A percentile compares a stretch with the other conserved stretches of the same genome.
Conservation (phyloP, 1,140 invertebrate species). For the Drosophila funebris region DNA sequence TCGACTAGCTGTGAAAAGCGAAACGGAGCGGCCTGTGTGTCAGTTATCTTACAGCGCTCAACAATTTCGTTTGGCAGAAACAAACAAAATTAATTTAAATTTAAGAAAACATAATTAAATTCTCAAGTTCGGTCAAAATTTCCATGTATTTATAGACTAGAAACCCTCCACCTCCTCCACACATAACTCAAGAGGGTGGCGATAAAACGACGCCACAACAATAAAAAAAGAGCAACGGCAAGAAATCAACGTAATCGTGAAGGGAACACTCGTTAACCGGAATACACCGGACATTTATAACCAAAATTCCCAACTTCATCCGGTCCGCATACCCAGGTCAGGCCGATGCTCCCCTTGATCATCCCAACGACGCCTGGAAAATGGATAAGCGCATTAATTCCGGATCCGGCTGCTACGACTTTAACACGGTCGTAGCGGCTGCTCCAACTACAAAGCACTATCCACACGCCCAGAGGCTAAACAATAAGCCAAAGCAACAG, state of each 20-base stretch:
- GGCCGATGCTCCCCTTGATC: slow-evolving; percentile 19
- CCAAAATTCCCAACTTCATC: background rate
- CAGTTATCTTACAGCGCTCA: slow-evolving; percentile 28
- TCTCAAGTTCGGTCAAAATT: slow-evolving; percentile 29
- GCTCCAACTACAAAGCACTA: background rate
- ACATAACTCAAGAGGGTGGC: background rate
- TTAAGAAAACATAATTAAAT: slow-evolving; percentile 5
- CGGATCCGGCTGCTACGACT: slow-evolving; percentile 12
- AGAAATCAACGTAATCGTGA: slow-evolving; percentile 1
- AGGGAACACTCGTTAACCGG: background rate
- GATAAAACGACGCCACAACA: slow-evolving; percentile 2
- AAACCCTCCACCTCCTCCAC: slow-evolving; percentile 3
- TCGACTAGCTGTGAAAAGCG: slow-evolving; percentile 12
- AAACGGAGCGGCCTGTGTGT: slow-evolving; percentile 5
- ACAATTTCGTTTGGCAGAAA: slow-evolving; percentile 24
- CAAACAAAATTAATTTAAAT: slow-evolving; percentile 3
- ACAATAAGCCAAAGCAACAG: background rate
- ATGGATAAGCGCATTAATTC: slow-evolving; percentile 29
- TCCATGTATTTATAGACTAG: slow-evolving; percentile 31
- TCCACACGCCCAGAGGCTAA: background rate
- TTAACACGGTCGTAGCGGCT: background rate
- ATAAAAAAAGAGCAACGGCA: background rate
- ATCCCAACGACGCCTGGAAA: background rate
- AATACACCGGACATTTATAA: background rate
- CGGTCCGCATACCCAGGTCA: slow-evolving; percentile 2